Conservation (phyloP, 1,140 invertebrate genomes). For the Monochamus saltuarius region DNA sequence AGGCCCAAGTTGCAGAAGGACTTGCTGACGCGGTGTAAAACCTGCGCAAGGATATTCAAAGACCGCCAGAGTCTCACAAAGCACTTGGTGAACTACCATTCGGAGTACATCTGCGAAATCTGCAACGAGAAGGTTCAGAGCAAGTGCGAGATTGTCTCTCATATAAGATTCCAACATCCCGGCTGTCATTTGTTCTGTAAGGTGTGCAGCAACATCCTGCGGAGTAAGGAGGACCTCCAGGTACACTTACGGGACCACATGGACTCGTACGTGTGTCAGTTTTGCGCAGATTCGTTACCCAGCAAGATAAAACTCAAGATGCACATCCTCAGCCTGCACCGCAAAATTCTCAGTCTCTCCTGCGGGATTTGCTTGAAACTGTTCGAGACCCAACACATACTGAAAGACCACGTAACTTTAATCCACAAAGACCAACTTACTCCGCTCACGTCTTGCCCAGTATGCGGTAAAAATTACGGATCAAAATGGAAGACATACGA, state of each 20-base stretch:
- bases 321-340: constrained; percentile 59
- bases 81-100: constrained; percentile 60
- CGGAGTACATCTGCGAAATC: constrained; percentile 58
- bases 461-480: constrained; percentile 63
- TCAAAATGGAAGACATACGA: constrained; percentile 64
- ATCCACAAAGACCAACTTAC: constrained; percentile 55
- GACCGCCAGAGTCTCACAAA: constrained; percentile 59
- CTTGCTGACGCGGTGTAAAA: constrained; percentile 57
- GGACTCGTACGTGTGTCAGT: constrained; percentile 59
- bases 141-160: constrained; percentile 62
- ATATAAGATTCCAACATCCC: constrained; percentile 60
- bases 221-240: constrained; percentile 58
- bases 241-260: constrained; percentile 59
- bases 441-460: constrained; percentile 59
- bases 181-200: constrained; percentile 57
- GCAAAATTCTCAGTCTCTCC: constrained; percentile 59
- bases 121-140: constrained; percentile 57
- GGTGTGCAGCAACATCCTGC: constrained; percentile 60
- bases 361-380: constrained; percentile 62
- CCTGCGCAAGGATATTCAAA: constrained; percentile 61
- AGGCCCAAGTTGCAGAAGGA: constrained; percentile 55
- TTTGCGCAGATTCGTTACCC: constrained; percentile 61
- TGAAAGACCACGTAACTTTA: constrained; percentile 59
- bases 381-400: constrained; percentile 58
- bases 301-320: constrained; percentile 63